Percentiles rank a stretch among this genome's conserved stretches.
phyloP scores from a whole-genome alignment of 2,888 invertebrate genomes.

The Thalpophila matura region DNA sequence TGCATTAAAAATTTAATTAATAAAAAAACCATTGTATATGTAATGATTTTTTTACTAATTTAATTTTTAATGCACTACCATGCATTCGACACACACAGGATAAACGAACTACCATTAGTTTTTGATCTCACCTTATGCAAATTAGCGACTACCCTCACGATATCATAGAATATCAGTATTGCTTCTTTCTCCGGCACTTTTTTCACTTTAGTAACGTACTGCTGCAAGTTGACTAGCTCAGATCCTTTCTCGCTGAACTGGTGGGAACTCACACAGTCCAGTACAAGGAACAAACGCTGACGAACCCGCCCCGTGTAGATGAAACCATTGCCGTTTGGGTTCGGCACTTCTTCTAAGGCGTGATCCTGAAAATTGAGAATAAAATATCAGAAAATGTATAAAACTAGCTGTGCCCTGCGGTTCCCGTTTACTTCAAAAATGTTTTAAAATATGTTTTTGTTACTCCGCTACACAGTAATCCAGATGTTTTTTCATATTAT shows the following conservation, averaged over 20 bases:
- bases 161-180: constrained; percentile 93
- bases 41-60: too few relatives aligned
- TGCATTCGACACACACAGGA: too few relatives aligned
- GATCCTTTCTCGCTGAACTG: constrained; percentile 90
- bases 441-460: too few relatives aligned
- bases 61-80: too few relatives aligned
- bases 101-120: too few relatives aligned
- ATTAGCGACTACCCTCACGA: constrained; percentile 93
- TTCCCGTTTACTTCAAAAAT: too few relatives aligned
- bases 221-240: constrained; percentile 93
- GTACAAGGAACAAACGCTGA: constrained; percentile 92
- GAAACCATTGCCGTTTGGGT: constrained; percentile 83
- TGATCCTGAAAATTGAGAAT: constrained; percentile 90
- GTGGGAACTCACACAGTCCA: constrained; percentile 94
- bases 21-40: too few relatives aligned
- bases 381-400: too few relatives aligned
- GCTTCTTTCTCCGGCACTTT: constrained; percentile 94
- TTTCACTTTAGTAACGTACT: constrained; percentile 94
- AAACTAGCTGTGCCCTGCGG: too few relatives aligned
- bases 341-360: constrained; percentile 92
- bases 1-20: too few relatives aligned
- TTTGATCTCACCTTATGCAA: constrained; percentile 94
- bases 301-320: constrained; percentile 91
- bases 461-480: too few relatives aligned
- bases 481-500: too few relatives aligned